Evolutionary conservation across 1,140 invertebrate species (phyloP), one percentile per base, ranked within the genome.

Genomic region (Ips nitidus): DNA sequence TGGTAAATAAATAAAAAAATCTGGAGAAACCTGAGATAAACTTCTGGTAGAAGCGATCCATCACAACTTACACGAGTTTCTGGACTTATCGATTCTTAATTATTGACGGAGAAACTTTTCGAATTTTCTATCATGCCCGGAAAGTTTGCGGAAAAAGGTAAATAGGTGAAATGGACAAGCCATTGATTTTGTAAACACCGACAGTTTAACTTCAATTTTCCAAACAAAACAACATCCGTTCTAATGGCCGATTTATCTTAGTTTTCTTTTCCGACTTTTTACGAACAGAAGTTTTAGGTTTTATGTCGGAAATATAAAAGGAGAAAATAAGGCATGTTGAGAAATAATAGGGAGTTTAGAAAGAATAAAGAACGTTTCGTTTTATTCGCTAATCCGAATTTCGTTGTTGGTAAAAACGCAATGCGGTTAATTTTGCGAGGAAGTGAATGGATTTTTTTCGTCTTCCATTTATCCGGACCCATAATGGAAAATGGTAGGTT

Each of bases 181-280:
- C 38, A 64, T 64, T 64, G 61, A 64, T 64, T 64, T 53, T 64
- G 61, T 53, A 64, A 64, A 64, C 61, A 64, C 47, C 61, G 61
- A 53, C 61, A 64, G 61, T 64, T 64, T 64, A 64, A 52, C 61
- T 52, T n/a, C 61, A 64, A 64, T 64, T 64, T 64, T 64, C 55
- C 61, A 22, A 47, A 64, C 52, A 64, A 52, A 53, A 53, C 61
- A 64, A 53, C 61, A 36, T 64, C 53, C 47, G 38, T 47, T 8
- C 61, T 41, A 64, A 64, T 64, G 61, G 61, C 7, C 61, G 61
- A 64, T 64, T 64, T 64, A 53, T 64, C 61, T 64, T 53, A 52
- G 61, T 64, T 64, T 53, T 64, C 58, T 41, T 61, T 61, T 61
- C 47, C 43, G 41, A 41, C 58, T 6, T 43, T 61, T 61, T 61